These are phyloP conservation scores for Byasa hedistus DNA, from an alignment of 2,888 invertebrate genomes.

Conservation along the genomic window DNA sequence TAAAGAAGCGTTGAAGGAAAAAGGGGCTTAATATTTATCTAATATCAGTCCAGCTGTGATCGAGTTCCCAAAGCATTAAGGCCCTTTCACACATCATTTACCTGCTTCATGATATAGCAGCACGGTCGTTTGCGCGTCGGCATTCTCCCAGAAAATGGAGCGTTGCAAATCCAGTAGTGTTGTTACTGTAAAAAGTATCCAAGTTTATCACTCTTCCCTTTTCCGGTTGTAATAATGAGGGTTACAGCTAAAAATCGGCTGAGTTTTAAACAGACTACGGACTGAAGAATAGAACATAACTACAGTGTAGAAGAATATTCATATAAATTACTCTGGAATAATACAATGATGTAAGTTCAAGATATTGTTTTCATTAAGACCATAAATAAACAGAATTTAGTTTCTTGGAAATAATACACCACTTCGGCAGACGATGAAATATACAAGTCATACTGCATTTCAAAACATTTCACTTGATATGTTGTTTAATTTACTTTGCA, in stretches of 20 bases:
- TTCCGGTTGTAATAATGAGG: not conserved
- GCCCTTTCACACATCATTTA: constrained; percentile 35
- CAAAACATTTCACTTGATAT: constrained; percentile 2
- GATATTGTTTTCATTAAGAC: not conserved
- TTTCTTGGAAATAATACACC: not conserved
- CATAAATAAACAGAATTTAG: not conserved
- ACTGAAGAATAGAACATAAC: too few species aligned
- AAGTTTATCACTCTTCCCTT: not conserved
- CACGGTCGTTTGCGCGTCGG: constrained; percentile 51
- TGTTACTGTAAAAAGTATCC: constrained; percentile 41
- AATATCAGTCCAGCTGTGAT: constrained; percentile 20
- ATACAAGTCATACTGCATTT: not conserved
- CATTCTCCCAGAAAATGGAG: constrained; percentile 50
- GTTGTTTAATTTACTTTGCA: constrained; percentile 8
- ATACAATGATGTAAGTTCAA: not conserved
- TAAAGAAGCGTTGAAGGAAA: constrained; percentile 7
- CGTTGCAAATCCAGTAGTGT: constrained; percentile 47
- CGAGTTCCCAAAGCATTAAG: constrained; percentile 17
- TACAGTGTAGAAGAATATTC: not conserved
- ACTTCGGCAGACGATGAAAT: not conserved
- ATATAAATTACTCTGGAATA: not conserved
- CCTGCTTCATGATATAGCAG: constrained; percentile 53
- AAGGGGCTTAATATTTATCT: constrained; percentile 18
- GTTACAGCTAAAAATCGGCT: not conserved
- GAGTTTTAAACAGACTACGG: not conserved